These are phyloP conservation scores for Salpingus planirostris DNA, from an alignment of 2,888 invertebrate genomes.

Conservation along the genomic window DNA sequence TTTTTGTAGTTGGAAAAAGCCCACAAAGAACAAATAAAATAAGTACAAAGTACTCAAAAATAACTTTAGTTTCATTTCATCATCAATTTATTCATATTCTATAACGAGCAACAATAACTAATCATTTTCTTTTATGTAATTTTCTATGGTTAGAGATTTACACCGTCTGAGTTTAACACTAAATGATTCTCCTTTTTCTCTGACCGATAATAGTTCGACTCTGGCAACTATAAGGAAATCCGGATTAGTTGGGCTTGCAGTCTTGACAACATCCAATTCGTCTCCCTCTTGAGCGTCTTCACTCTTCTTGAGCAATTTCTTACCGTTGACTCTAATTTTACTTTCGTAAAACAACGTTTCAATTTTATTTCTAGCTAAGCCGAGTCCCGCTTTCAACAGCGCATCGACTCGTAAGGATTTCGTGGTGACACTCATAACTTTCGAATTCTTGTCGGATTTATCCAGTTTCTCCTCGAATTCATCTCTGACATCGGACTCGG, in stretches of 20 bases:
- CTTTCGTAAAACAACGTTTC: slow-evolving; percentile 74
- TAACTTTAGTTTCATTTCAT: too few species aligned
- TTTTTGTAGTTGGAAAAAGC: too few species aligned
- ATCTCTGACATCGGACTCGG: slow-evolving; percentile 49
- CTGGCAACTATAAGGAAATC: slow-evolving; percentile 61
- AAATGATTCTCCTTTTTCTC: slow-evolving; percentile 49
- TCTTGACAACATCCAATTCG: slow-evolving; percentile 70
- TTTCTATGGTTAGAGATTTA: slow-evolving; percentile 63
- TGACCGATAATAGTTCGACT: slow-evolving; percentile 53
- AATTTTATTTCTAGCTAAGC: slow-evolving; percentile 68
- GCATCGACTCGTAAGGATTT: slow-evolving; percentile 62
- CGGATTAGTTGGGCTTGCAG: slow-evolving; percentile 56
- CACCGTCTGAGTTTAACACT: slow-evolving; percentile 55
- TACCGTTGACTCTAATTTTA: slow-evolving; percentile 70
- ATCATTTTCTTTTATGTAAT: slow-evolving; percentile 44
- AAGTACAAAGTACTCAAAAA: too few species aligned
- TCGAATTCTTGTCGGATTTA: slow-evolving; percentile 48
- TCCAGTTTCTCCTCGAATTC: slow-evolving; percentile 40
- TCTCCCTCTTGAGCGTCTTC: slow-evolving; percentile 55
- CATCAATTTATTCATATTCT: background rate
- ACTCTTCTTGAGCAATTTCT: slow-evolving; percentile 69
- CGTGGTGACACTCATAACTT: slow-evolving; percentile 53
- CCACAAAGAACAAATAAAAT: too few species aligned
- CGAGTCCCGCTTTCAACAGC: slow-evolving; percentile 59
- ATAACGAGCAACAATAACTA: too few species aligned